Evolutionary conservation across 2,888 invertebrate genomes (phyloP), one percentile per base, ranked within the genome.

Genomic region (Ellobium chinense): DNA sequence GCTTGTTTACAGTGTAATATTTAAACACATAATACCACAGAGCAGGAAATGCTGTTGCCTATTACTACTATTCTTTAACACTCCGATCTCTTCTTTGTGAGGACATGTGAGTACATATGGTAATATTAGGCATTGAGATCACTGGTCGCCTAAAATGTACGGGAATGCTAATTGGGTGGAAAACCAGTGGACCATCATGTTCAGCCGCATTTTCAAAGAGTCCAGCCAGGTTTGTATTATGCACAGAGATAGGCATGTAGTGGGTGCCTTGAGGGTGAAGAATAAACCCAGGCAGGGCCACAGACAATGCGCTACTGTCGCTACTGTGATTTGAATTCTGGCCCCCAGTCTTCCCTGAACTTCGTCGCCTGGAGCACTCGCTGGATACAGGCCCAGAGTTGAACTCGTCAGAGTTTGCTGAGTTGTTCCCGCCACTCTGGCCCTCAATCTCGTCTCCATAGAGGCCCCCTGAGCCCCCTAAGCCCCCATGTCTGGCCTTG

Each of bases 191-290:
- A n/a, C 75, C 81, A 9, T 79, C 72, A 39, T 78, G 78, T 1
- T 77, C 68, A 18, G 29, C 24, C 21, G 46, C 24, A 18, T 69
- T 56, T 31, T 83, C 82, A 73, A 87, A 85, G n/a, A 86, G 81
- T 7, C 84, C 96, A 96, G 82, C 81, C 56, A 89, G 82, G 74
- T 85, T 87, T 27, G 87, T 85, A 60, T 89, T 88, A 73, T 89
- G 88, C 9, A 91, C 87, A 2, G 89, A 88, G 60, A 98, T 93
- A 0, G 98, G 98, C 77, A 98, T 95, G 94, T 98, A 98, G 93
- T 96, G 98, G 69, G 95, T 95, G 60, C 98, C 97, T 84, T 96
- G 95, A n/a, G 97, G 95, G 92, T 98, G 97, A 56, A 98, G 94
- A 2, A 97, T 97, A 93, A 98, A 98, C 58, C 97, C 96, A 0